Evolutionary conservation across 1,140 invertebrate species (phyloP), one percentile per base, ranked within the genome.

Genomic region (Pogonognathellus flavescens): DNA sequence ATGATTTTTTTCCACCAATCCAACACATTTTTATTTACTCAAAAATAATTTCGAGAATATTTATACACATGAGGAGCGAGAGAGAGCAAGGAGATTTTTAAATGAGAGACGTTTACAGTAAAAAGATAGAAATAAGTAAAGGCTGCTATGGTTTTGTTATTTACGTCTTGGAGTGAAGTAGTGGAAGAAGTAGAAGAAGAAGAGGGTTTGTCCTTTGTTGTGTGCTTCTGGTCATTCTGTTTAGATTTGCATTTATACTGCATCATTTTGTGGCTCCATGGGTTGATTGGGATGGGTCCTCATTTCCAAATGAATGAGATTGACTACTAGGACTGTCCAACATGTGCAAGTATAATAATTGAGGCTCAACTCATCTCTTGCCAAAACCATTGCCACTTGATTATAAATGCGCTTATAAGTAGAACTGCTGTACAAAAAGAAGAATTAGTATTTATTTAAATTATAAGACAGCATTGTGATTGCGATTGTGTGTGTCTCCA

Each of bases 281-380:
- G 31, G 31, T 41, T 41, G 25, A 66, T 25, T 66, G 62, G 62
- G 62, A 66, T 66, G 20, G 62, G 62, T 25, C 62, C 62, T 10
- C 62, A 14, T 66, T 66, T 66, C 20, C 10, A 66, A 66, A 25
- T 66, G 22, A 66, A 66, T 66, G 62, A 66, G 18, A 10, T 13
- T 66, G 62, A 66, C 20, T 25, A 66, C 62, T 66, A 9, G 53
- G 11, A 14, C 53, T 55, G 11, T 20, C 0, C 0, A 60, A 13
- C 1, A 5, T 18, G 8, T n/a, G 55, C 55, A 20, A n/a, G n/a
- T 20, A 60, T n/a, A 60, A 18, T 20, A 70, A 9, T 16, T 70
- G 49, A 76, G n/a, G 31, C 70, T 76, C 31, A 72, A 72, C 66
- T 72, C 70, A 76, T 31, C 70, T 76, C 70, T 76, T 76, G 70